These are phyloP conservation scores for Idris sp. DNA, from an alignment of 1,140 invertebrate genomes.

Conservation along the genomic window DNA sequence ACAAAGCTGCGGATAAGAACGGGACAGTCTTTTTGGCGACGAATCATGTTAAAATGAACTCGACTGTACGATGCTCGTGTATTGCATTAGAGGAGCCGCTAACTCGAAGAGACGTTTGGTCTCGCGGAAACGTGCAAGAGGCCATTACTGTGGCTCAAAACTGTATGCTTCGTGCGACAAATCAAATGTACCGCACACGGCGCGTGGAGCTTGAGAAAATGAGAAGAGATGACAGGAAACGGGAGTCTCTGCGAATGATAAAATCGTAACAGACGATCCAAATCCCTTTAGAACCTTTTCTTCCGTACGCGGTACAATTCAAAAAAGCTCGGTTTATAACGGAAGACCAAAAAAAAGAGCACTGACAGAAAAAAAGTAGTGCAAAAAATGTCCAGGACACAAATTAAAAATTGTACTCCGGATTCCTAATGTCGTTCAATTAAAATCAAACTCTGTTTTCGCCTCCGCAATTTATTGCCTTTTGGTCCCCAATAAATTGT, in stretches of 20 bases:
- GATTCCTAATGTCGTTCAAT: slow-evolving; percentile 34
- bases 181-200: slow-evolving; percentile 63
- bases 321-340: background rate
- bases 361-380: slow-evolving; percentile 12
- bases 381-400: slow-evolving; percentile 37
- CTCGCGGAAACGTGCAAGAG: slow-evolving; percentile 62
- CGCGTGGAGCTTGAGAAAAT: slow-evolving; percentile 59
- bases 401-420: slow-evolving; percentile 13
- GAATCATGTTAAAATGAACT: slow-evolving; percentile 62
- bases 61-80: slow-evolving; percentile 59
- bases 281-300: slow-evolving; percentile 50
- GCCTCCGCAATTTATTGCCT: slow-evolving; percentile 36
- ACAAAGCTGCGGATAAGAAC: slow-evolving; percentile 61
- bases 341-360: too few species aligned
- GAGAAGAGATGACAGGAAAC: slow-evolving; percentile 63
- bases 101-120: slow-evolving; percentile 62
- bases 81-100: slow-evolving; percentile 60
- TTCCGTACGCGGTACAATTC: background rate
- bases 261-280: slow-evolving; percentile 63
- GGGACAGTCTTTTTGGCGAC: slow-evolving; percentile 56
- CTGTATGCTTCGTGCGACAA: slow-evolving; percentile 57
- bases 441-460: slow-evolving; percentile 46
- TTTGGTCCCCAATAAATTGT: slow-evolving; percentile 39
- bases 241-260: slow-evolving; percentile 62
- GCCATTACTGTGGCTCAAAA: slow-evolving; percentile 60